Evolutionary conservation across 2,113 vertebrate genomes (phyloP), one percentile per base, ranked within the genome.

Genomic region (Centropristis striata): DNA sequence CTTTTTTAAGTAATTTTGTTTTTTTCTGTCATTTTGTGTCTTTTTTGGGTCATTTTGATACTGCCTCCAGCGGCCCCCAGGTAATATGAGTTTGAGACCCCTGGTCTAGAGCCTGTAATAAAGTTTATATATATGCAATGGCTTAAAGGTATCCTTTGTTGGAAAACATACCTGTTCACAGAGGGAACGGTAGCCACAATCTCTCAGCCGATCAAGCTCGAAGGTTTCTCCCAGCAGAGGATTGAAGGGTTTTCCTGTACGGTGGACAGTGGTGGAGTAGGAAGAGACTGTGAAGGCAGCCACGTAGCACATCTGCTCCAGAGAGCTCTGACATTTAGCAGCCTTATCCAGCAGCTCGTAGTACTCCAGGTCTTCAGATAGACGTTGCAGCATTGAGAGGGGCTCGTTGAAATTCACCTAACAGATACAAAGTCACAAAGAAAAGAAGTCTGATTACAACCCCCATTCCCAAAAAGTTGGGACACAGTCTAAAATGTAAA

Each of bases 401-500:
- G 98, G 98, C 90, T 99, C 98, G 0, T 98, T 99, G 93, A 99
- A 99, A 90, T 99, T 99, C 37, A 99, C 98, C 98, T 98, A 57
- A 10, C 5, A 16, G 13, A 42, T 4, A 57, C 28, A 36, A 50
- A 5, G 37, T 8, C 37, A 66, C 1, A 53, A 7, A 63, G 18
- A 55, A 9, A 53, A 58, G 5, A 39, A 11, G 25, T 60, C 4
- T 23, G 25, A 65, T 71, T 73, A 71, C n/a, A n/a, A n/a, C n/a
- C n/a, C n/a, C n/a, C n/a, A n/a, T n/a, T n/a, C n/a, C n/a, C n/a
- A n/a, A n/a, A n/a, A n/a, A n/a, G n/a, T n/a, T n/a, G n/a, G n/a
- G 32, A 32, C 32, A 32, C 32, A 4, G 32, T 32, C 32, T 32
- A 32, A 4, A 32, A 32, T 32, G 32, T 6, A 3, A 32, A 4